phyloP scores from a whole-genome alignment of 2,888 invertebrate species.

The Drosophila colorata region DNA sequence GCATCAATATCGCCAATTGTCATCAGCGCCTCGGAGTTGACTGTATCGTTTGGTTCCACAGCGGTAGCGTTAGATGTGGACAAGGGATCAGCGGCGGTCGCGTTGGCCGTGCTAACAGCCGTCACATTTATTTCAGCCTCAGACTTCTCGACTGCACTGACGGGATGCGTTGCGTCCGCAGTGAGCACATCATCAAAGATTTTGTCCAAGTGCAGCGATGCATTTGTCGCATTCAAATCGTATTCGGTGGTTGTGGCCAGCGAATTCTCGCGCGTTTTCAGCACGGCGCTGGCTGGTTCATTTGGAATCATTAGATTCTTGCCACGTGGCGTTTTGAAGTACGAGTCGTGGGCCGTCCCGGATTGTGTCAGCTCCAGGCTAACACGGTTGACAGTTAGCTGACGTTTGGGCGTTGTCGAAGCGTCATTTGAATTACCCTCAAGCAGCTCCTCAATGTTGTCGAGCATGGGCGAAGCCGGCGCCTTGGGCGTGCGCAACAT shows the following conservation, averaged over 20 bases:
- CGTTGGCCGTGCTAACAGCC: slow-evolving; percentile 19
- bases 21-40: slow-evolving; percentile 54
- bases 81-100: slow-evolving; percentile 65
- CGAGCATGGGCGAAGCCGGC: slow-evolving; percentile 61
- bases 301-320: slow-evolving; percentile 81
- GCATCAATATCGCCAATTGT: slow-evolving; percentile 26
- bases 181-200: slow-evolving; percentile 77
- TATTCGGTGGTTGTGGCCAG: slow-evolving; percentile 70
- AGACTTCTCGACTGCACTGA: slow-evolving; percentile 22
- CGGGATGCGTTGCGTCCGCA: slow-evolving; percentile 33
- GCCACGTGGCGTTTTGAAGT: slow-evolving; percentile 82
- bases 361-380: slow-evolving; percentile 13
- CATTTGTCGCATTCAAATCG: slow-evolving; percentile 73
- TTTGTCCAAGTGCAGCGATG: slow-evolving; percentile 71
- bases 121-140: slow-evolving; percentile 58
- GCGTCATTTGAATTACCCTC: slow-evolving; percentile 32
- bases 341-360: slow-evolving; percentile 56
- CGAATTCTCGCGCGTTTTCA: slow-evolving; percentile 64
- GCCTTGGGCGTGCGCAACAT: slow-evolving; percentile 71
- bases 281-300: slow-evolving; percentile 79
- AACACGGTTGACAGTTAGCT: slow-evolving; percentile 17
- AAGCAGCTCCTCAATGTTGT: slow-evolving; percentile 66
- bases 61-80: slow-evolving; percentile 13
- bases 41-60: slow-evolving; percentile 22
- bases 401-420: slow-evolving; percentile 21